Conservation (phyloP, 2,113 vertebrate species). For the Callaeas wilsoni region DNA sequence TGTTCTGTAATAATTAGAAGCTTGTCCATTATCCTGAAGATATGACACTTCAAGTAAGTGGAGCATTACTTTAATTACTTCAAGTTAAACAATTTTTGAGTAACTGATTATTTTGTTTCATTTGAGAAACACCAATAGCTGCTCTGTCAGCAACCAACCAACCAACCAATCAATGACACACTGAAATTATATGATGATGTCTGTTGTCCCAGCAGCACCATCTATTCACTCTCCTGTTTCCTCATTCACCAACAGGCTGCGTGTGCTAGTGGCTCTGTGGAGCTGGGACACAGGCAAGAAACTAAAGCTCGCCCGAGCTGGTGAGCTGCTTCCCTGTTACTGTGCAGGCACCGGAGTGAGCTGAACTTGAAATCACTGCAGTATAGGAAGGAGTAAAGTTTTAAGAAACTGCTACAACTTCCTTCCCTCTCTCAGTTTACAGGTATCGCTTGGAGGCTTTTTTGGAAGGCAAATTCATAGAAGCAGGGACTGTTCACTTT, state of each 20-base stretch:
- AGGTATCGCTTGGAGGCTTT: rapidly evolving
- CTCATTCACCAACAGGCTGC: not conserved
- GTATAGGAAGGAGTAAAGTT: not conserved
- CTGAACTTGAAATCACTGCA: not conserved
- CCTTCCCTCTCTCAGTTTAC: not conserved
- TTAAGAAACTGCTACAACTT: not conserved
- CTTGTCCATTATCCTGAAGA: not conserved
- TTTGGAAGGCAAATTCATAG: not conserved
- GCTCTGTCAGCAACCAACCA: not conserved
- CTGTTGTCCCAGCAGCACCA: not conserved
- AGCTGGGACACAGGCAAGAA: not conserved
- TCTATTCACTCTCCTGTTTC: not conserved
- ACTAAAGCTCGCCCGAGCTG: not conserved
- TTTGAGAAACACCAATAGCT: not conserved
- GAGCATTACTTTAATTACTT: not conserved
- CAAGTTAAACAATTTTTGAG: not conserved
- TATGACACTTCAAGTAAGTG: not conserved
- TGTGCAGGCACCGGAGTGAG: not conserved
- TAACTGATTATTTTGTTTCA: not conserved
- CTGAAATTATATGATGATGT: not conserved
- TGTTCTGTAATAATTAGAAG: not conserved
- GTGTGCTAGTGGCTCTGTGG: not conserved
- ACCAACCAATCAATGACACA: not conserved
- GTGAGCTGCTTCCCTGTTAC: not conserved
- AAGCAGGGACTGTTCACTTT: not conserved